phyloP scores from a whole-genome alignment of 1,140 invertebrate species.

The Heterodera carotae region DNA sequence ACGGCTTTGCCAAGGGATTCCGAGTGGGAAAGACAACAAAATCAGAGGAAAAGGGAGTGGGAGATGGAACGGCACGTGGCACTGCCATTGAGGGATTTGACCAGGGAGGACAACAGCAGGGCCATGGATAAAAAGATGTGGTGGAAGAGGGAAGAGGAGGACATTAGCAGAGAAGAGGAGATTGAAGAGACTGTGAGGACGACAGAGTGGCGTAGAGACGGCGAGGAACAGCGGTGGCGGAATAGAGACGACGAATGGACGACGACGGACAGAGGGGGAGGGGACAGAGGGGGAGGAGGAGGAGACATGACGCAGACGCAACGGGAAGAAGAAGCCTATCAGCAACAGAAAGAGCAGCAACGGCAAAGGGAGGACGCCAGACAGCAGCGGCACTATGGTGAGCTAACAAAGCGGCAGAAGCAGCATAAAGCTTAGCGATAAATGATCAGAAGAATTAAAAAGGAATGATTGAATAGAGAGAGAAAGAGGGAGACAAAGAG shows the following conservation, averaged over 20 bases:
- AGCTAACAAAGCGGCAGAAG: background rate
- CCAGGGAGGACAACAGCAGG: background rate
- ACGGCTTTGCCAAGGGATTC: background rate
- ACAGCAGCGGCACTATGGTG: slow-evolving; percentile 5
- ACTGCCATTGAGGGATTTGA: background rate
- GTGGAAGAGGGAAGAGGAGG: background rate
- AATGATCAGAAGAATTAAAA: too few species aligned
- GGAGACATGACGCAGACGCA: background rate
- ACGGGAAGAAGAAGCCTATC: background rate
- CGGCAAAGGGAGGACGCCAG: background rate
- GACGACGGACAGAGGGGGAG: background rate
- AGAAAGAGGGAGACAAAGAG: too few species aligned
- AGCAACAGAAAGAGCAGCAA: background rate
- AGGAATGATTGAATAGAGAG: too few species aligned
- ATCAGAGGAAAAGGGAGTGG: background rate
- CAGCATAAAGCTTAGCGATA: background rate
- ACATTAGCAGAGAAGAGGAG: background rate
- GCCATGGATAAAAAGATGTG: background rate
- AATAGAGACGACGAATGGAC: background rate
- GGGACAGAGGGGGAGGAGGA: background rate
- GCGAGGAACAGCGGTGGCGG: background rate
- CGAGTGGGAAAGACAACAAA: background rate
- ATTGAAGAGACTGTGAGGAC: background rate
- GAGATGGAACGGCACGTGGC: background rate
- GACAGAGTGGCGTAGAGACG: background rate